Evolutionary conservation across 2,113 vertebrate genomes (phyloP).

Genomic region (Chlamydotis undulata): DNA sequence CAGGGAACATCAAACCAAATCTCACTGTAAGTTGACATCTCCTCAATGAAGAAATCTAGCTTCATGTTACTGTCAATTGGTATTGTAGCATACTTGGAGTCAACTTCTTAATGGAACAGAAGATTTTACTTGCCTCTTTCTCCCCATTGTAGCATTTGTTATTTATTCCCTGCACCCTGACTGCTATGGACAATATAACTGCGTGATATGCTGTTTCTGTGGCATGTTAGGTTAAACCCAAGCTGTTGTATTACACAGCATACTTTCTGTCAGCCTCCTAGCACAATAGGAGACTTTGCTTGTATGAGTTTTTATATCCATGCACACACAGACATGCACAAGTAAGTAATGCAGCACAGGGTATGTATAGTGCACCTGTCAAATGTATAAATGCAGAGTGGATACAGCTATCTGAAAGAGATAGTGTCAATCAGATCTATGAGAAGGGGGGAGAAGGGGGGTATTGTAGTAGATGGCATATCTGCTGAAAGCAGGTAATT

Average conservation of each 20-base stretch:
- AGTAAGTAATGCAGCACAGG: neutral
- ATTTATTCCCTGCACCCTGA: neutral
- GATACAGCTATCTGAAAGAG: conserved; percentile 56
- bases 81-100: neutral
- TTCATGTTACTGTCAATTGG: neutral
- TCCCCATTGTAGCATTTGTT: neutral
- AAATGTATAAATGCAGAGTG: conserved; percentile 32
- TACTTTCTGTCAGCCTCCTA: neutral
- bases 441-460: conserved; percentile 30
- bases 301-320: neutral
- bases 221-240: neutral
- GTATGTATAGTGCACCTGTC: neutral
- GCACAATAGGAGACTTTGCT: neutral
- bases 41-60: neutral
- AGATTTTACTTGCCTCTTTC: neutral
- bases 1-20: neutral
- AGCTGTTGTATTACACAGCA: neutral
- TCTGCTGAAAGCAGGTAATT: conserved; percentile 75
- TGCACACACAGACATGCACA: neutral
- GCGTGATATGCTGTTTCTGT: neutral
- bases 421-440: conserved; percentile 60
- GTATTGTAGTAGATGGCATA: conserved; percentile 68
- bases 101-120: neutral
- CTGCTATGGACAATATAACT: neutral
- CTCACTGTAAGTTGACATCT: neutral